Conservation (phyloP, 2,113 vertebrate genomes). For the Melanerpes aurifrons region DNA sequence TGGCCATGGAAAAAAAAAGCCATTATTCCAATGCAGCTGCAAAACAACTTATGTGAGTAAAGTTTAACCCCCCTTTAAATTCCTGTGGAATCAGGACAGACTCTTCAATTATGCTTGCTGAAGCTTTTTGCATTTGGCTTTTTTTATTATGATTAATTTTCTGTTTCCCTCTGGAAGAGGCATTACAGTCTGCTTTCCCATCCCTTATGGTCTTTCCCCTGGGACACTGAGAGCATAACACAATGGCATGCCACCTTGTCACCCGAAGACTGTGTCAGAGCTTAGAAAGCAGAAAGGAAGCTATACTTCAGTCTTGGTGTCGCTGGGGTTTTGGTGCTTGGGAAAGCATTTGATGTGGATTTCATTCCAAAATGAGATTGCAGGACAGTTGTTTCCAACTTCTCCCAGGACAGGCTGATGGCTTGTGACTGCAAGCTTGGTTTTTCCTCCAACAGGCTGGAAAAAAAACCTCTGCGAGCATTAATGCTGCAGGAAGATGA, state of each 20-base stretch:
- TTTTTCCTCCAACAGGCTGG: not conserved
- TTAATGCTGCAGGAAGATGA: not conserved
- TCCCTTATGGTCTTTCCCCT: not conserved
- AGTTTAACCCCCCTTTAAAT: not conserved
- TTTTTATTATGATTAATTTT: not conserved
- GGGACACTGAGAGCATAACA: too few species aligned
- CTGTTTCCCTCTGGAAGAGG: not conserved
- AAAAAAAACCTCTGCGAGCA: not conserved
- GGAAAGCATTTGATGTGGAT: not conserved
- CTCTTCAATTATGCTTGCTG: not conserved
- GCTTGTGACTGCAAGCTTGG: not conserved
- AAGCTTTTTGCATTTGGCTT: not conserved
- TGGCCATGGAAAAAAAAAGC: accelerated
- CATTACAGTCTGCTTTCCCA: not conserved
- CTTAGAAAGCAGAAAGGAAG: slow-evolving; percentile 6
- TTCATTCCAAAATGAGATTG: not conserved
- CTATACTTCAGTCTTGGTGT: not conserved
- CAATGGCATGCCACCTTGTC: too few species aligned
- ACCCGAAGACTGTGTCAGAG: slow-evolving; percentile 70
- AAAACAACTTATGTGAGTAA: not conserved
- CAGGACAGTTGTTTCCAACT: not conserved
- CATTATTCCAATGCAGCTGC: not conserved
- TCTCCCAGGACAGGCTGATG: not conserved
- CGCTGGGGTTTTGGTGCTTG: not conserved
- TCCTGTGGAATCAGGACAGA: not conserved